Conservation (phyloP, 1,140 invertebrate species). For the Campoletis sonorensis region DNA sequence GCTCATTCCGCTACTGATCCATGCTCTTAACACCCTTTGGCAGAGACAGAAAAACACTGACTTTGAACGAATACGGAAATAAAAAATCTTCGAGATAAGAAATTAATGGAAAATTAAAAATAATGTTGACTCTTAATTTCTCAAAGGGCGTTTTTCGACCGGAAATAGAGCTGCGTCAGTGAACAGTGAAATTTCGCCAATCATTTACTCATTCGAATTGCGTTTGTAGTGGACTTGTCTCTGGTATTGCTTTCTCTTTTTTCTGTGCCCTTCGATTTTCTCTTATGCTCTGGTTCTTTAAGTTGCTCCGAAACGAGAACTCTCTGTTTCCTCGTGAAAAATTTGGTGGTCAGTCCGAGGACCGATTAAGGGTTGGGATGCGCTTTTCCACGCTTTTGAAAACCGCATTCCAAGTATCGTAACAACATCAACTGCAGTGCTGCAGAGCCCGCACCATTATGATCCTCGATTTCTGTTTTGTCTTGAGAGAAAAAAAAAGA, state of each 20-base stretch:
- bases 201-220: slow-evolving; percentile 32
- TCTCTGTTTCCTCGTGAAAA: background rate
- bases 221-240: slow-evolving; percentile 5
- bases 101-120: too few species aligned
- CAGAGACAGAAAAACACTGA: too few species aligned
- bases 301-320: background rate
- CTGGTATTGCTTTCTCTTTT: slow-evolving; percentile 41
- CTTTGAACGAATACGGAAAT: background rate
- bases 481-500: slow-evolving; percentile 3
- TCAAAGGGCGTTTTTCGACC: background rate
- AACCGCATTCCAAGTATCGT: slow-evolving; percentile 4
- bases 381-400: slow-evolving; percentile 3
- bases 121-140: too few species aligned
- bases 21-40: too few species aligned
- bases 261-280: slow-evolving; percentile 42
- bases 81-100: background rate
- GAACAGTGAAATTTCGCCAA: slow-evolving; percentile 16
- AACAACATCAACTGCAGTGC: background rate
- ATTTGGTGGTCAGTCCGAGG: slow-evolving; percentile 4
- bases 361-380: slow-evolving; percentile 30
- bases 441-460: background rate
- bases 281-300: slow-evolving; percentile 24
- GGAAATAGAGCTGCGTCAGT: too few species aligned
- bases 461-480: slow-evolving; percentile 10
- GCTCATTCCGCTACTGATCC: too few species aligned